Evolutionary conservation across 35 echinoderm and acorn worm species (phyloP), one percentile per base, ranked within the genome.

Genomic region (Apostichopus japonicus): DNA sequence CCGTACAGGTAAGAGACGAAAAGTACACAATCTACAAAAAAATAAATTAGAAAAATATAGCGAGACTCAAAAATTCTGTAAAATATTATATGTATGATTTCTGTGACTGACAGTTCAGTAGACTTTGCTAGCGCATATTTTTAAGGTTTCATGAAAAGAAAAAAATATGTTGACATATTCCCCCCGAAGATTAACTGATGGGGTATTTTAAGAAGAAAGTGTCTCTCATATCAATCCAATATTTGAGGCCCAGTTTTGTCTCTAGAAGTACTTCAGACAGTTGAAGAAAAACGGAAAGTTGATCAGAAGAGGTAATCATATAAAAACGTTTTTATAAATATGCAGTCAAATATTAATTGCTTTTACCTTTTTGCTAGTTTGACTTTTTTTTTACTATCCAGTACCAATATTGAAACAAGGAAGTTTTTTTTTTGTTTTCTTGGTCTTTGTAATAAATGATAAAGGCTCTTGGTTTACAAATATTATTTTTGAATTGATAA

Each of bases 211-310:
- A 58, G 8, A 23, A 58, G 16, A 58, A 59, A 23, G 13, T 9
- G 57, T 19, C 3, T n/a, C n/a, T 15, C 21, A 24, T 54, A 7
- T 55, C 51, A 84, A 84, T 21, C 81, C n/a, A 57, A 58, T 59
- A 84, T 57, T 84, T 58, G 13, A 84, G 9, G 81, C 54, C 15
- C 81, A 84, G 61, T 62, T 84, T 53, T 10, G 57, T 84, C 27
- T 57, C 24, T 84, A 51, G 24, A 84, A 84, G 81, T 84, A 23
- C 81, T 57, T 8, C 33, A 10, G 81, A 84, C 56, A 84, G 81
- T 84, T 84, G 81, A 84, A 84, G 81, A 84, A 10, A 54, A 19
- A 75, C 71, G 16, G 71, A 75, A 75, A 75, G 16, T 75, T 75
- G 6, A 75, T n/a, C 4, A 19, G 15, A 75, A 75, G 22, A 44